Evolutionary conservation across 2,888 invertebrate species (phyloP), one percentile per base, ranked within the genome.

Genomic region (Clostera curtula): DNA sequence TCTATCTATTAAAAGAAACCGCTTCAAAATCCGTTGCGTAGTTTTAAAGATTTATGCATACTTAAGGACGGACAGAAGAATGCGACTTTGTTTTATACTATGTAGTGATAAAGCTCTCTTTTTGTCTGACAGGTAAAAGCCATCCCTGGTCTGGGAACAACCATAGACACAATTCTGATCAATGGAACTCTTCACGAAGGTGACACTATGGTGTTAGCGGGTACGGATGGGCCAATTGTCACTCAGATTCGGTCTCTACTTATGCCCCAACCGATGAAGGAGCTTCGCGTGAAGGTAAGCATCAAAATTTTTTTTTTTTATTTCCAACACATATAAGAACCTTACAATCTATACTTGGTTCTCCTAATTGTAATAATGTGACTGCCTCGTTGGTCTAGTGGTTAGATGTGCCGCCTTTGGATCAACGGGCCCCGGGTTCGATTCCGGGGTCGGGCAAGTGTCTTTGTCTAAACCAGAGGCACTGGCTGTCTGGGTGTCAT

Each of bases 231-330:
- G 1, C 97, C 99, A 0, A 97, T 99, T 42, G 95, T 96, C 13
- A 98, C 99, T 1, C 97, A 97, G 75, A 96, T 99, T 42, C 88
- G 98, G 23, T 98, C 97, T 0, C 86, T 99, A 13, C 87, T 99
- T 13, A 97, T 98, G 95, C 99, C 99, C 2, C 96, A 98, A 61
- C 98, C 99, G 0, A 89, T 99, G 88, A 96, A 94, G 73, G 99
- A 99, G 71, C 84, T 99, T 23, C 85, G 99, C 46, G 98, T 99
- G 3, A 99, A 99, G 88, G 93, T 92, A 13, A 14, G 1, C 6
- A 15, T 15, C 15, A 15, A 4, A 6, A 15, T 5, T 15, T 4
- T 6, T 5, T 15, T 4, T 6, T 15, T 5, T 15, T 15, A 15
- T 6, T 15, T 5, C 6, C 4, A 15, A 15, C 4, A 15, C 4